Percentiles rank a stretch among this genome's conserved stretches.
Evolutionary conservation across 2,113 vertebrate species (phyloP).

Genomic region (Vulpes vulpes): DNA sequence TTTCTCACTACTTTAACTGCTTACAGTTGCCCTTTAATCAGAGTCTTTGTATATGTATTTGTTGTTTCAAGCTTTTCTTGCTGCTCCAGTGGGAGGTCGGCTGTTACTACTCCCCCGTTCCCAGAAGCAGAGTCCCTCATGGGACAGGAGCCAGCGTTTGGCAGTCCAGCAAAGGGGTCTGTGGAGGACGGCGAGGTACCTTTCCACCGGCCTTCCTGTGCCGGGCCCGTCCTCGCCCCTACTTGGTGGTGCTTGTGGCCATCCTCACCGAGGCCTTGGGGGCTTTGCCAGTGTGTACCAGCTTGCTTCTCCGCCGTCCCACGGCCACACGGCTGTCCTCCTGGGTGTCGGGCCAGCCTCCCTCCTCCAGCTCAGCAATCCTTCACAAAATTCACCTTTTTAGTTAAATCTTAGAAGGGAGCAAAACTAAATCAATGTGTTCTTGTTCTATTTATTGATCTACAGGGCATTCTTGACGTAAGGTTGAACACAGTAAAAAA

Average conservation of each 20-base stretch:
- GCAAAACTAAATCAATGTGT: neutral
- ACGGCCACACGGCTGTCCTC: neutral
- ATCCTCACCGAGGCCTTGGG: neutral
- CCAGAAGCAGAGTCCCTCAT: neutral
- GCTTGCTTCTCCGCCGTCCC: neutral
- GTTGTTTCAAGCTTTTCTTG: neutral
- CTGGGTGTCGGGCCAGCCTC: neutral
- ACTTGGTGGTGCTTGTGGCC: neutral
- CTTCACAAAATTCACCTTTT: neutral
- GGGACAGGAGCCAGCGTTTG: neutral
- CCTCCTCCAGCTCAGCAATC: neutral
- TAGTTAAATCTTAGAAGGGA: neutral
- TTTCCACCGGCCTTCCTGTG: neutral
- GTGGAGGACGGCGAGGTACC: rapidly evolving
- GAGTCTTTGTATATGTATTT: neutral
- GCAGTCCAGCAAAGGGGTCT: rapidly evolving
- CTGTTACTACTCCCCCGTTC: neutral
- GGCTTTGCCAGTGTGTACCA: rapidly evolving
- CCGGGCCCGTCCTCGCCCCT: rapidly evolving
- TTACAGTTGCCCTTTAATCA: neutral
- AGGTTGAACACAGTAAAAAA: neutral
- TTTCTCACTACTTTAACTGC: neutral
- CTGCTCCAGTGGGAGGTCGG: neutral
- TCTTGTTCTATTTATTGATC: neutral
- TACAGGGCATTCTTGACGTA: rapidly evolving